Evolutionary conservation across 1,140 invertebrate genomes (phyloP), one percentile per base, ranked within the genome.

Genomic region (Brachionus manjavacas): DNA sequence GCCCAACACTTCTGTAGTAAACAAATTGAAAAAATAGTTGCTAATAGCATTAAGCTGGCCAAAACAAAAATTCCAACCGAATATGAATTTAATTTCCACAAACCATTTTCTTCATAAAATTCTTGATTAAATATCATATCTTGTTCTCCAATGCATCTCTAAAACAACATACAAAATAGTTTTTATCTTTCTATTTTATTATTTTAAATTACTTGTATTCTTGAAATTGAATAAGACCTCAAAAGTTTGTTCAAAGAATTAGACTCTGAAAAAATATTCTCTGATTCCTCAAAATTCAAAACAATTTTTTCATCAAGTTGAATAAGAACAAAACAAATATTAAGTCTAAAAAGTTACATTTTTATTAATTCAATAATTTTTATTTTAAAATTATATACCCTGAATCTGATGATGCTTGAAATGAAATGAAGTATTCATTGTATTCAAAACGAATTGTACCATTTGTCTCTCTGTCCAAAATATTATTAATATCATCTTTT

Each of bases 311-410:
- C 52, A 35, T 23, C n/a, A 6, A 25, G 23, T 60, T 64, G 14
- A n/a, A 81, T 28, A 4, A 81, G n/a, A 68, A 64, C 60, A 64
- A 81, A 81, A n/a, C 79, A 81, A 60, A 28, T 23, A 60, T 81
- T 35, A 1, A 81, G 12, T 60, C 79, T 81, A 31, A 81, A 35
- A 60, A 31, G 1, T 23, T 4, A 81, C 25, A 6, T 35, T 23
- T 64, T 64, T 81, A 7, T n/a, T 64, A 16, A 64, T 64, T 28
- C 4, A 35, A 68, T 49, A 25, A 23, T 46, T 46, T 14, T 20
- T 12, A 23, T 31, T 76, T 49, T 20, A 12, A 46, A 4, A 14
- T 4, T 7, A 35, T 4, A 11, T 28, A 76, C 41, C 31, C 31
- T 41, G 12, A 20, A 11, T 72, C 68, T 41, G n/a, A 72, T 9